Evolutionary conservation across 2,113 vertebrate genomes (phyloP), one percentile per base, ranked within the genome.

Genomic region (Tretioscincus oriximinensis): DNA sequence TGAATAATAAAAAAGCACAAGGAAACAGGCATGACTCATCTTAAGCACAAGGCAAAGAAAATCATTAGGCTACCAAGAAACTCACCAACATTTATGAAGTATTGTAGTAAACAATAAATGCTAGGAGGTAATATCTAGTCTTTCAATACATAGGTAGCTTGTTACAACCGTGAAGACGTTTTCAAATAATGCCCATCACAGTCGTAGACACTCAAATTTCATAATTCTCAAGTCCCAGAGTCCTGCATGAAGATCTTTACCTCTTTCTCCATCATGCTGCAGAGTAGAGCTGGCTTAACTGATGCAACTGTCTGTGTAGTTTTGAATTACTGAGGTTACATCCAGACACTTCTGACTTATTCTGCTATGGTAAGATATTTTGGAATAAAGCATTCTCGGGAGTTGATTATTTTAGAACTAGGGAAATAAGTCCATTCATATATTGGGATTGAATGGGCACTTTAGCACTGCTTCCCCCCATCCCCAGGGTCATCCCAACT

Each of bases 1-100:
- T 67, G 51, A 73, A 83, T 83, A 73, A 67, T 18, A 49, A 47
- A 65, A 67, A 45, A 58, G 20, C 10, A 72, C 7, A 75, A 60
- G 41, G 16, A 24, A 75, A 67, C 22, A 51, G 58, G 28, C 72
- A 58, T n/a, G 68, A 68, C 26, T 68, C 72, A 75, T 29, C 47
- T 60, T 24, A 29, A 51, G 18, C 9, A 14, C 10, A 18, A 65
- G 61, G 64, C 45, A 64, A 14, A 75, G 49, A 1, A 74, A 76
- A 58, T 47, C 12, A 24, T 9, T 18, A 28, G 11, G 21, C 21
- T 31, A 3, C 63, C 21, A 1, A 18, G n/a, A 69, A 47, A 70
- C 47, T 26, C 8, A 61, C 29, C 18, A 47, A 21, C 65, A 47
- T 49, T 63, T 63, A n/a, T 7, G 5, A 69, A 45, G 66, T 47